Evolutionary conservation across 1,140 invertebrate species (phyloP).

Genomic region (Maniola jurtina): DNA sequence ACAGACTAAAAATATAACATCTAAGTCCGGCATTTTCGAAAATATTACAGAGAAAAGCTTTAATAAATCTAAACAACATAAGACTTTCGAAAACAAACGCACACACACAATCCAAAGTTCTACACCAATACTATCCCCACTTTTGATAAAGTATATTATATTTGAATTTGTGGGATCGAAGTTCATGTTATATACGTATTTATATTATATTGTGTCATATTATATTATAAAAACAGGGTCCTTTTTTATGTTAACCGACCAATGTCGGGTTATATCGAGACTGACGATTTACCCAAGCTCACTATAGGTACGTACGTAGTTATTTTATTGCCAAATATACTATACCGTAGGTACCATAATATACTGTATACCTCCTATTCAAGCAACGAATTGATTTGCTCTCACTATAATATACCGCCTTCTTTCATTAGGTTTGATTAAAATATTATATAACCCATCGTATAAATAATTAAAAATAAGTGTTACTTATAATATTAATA

Average conservation of each 20-base stretch:
- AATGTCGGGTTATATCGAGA: conserved; percentile 47
- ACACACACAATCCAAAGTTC: not conserved
- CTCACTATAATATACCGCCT: not conserved
- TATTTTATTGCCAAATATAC: conserved; percentile 17
- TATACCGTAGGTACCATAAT: conserved; percentile 2
- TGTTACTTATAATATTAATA: too few species aligned
- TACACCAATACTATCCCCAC: not conserved
- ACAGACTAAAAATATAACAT: not conserved
- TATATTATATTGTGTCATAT: conserved; percentile 15
- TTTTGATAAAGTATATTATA: not conserved
- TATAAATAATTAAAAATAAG: conserved; percentile 3
- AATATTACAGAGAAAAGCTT: not conserved
- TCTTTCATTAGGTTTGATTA: too few species aligned
- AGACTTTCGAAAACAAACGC: not conserved
- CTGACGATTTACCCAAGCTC: conserved; percentile 56
- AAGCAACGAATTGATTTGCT: not conserved
- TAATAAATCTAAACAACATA: not conserved
- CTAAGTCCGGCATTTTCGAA: not conserved
- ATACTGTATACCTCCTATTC: not conserved
- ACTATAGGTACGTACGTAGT: conserved; percentile 24
- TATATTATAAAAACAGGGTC: conserved; percentile 35
- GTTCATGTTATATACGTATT: conserved; percentile 26
- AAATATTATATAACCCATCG: not conserved
- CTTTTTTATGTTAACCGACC: conserved; percentile 27
- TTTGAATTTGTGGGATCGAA: conserved; percentile 32